Base-by-base conservation (phyloP, 2,888 invertebrate genomes). In the Lacanobia wlatinum region DNA sequence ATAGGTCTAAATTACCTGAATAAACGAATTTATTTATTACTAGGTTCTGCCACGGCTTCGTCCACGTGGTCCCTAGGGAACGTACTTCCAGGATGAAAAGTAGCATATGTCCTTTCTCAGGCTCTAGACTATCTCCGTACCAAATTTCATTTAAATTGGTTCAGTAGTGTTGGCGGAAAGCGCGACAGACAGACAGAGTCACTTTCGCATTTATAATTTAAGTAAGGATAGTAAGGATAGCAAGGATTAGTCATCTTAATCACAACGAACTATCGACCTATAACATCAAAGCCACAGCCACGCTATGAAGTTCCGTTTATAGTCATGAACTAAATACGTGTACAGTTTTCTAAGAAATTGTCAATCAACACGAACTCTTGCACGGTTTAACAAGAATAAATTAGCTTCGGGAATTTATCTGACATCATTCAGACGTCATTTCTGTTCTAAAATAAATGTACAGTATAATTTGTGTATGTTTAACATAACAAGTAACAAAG, bases 381-480 rank as follows among this genome's bases (percentile, higher is more conserved):
- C n/a, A 53, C 58, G 23, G 53, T 73, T 46, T 38, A 81, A 73
- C 70, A 28, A 71, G 76, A 77, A 72, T 74, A 68, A 82, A 84
- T 80, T 78, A 73, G 38, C 48, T 60, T 46, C 53, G 28, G 18
- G 73, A 73, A 72, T 73, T 84, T 65, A 38, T 52, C 69, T 70
- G 70, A 78, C 72, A 69, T 76, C 78, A 79, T 67, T 50, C 18
- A 52, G 23, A 60, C 71, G 66, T 73, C 56, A 73, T 70, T 46
- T 55, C 34, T 59, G 40, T 60, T 61, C 62, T 53, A 50, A 70
- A 64, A 58, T 69, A 59, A 34, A 60, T 28, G 23, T 40, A 23
- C 64, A 8, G 7, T 73, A 9, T 48, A 38, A 48, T 38, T 61
- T 71, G 23, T 18, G n/a, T 71, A 34, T 46, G 1, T 43, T 52